Evolutionary conservation across 2,797 vertebrate species (phyloP).

Genomic region (Etheostoma nigrum): DNA sequence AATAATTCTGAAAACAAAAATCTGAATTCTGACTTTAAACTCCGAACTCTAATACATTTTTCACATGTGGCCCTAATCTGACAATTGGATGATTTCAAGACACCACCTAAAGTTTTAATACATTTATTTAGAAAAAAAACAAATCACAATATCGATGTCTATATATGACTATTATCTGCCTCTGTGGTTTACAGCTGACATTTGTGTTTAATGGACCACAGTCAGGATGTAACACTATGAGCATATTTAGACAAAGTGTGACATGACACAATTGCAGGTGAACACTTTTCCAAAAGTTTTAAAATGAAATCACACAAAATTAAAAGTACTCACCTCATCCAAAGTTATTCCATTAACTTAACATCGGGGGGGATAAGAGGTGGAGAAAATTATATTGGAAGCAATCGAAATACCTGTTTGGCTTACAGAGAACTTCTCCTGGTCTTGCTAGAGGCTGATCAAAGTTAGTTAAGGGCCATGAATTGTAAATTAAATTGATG

Average conservation of each 20-base stretch:
- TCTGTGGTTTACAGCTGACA: not conserved
- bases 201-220: no score
- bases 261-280: not conserved
- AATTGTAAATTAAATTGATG: not conserved
- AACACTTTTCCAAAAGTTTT: not conserved
- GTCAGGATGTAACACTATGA: not conserved
- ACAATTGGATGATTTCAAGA: not conserved
- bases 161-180: not conserved
- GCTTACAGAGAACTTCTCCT: not conserved
- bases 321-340: not conserved
- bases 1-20: no score
- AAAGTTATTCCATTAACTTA: not conserved
- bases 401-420: not conserved
- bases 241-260: not conserved
- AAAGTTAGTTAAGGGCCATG: not conserved
- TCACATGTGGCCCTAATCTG: not conserved
- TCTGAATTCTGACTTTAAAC: no score
- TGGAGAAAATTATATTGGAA: not conserved
- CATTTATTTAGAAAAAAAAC: not conserved
- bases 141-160: not conserved
- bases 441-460: no score
- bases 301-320: not conserved
- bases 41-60: no score
- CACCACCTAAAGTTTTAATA: not conserved
- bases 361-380: not conserved